These are phyloP conservation scores for Drymodes brunneopygia DNA, from an alignment of 2,113 vertebrate genomes.

Conservation along the genomic window DNA sequence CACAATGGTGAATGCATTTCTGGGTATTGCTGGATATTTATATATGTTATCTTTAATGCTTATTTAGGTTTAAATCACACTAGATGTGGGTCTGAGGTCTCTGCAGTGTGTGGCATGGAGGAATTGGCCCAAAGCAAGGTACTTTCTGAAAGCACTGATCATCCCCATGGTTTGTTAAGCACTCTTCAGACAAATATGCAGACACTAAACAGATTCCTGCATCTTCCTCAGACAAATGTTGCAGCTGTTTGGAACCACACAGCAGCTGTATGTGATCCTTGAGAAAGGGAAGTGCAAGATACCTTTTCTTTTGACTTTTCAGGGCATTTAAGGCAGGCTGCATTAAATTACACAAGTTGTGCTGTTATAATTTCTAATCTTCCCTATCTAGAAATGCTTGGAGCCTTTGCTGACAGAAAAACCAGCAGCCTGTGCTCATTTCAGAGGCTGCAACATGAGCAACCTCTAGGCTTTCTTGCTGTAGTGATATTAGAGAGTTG, in stretches of 20 bases:
- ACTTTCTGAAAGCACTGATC: not conserved
- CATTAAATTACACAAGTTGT: not conserved
- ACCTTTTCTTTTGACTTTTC: not conserved
- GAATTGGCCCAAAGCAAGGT: not conserved
- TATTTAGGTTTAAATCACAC: not conserved
- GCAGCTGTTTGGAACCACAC: not conserved
- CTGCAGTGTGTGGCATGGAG: not conserved
- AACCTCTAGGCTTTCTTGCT: not conserved
- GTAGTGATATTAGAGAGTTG: not conserved
- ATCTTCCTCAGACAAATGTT: not conserved
- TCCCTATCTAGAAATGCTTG: not conserved
- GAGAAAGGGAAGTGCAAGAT: not conserved
- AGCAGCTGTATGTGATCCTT: not conserved
- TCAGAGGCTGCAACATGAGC: not conserved
- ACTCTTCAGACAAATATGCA: not conserved
- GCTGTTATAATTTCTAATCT: not conserved
- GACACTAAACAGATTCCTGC: not conserved
- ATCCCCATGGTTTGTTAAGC: not conserved
- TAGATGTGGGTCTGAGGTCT: not conserved
- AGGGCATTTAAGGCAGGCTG: not conserved
- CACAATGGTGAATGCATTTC: not conserved
- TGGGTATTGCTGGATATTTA: not conserved
- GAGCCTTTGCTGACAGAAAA: not conserved
- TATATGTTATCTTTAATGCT: not conserved
- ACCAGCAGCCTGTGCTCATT: not conserved